Evolutionary conservation across 2,113 vertebrate species (phyloP), one percentile per base, ranked within the genome.

Genomic region (Calypte anna): DNA sequence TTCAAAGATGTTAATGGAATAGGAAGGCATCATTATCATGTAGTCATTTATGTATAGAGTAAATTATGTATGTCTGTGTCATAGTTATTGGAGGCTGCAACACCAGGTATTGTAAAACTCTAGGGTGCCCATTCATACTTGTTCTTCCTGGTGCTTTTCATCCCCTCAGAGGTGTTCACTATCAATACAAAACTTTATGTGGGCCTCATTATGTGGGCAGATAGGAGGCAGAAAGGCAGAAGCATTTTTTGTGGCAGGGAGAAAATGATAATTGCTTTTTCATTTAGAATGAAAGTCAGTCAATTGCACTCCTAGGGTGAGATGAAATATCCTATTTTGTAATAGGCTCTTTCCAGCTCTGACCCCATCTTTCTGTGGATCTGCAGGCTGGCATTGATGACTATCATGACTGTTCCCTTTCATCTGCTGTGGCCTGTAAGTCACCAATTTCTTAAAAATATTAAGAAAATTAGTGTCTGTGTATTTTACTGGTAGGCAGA

Each of bases 201-300:
- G 17, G 63, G 54, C 80, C 79, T 82, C 61, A 66, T 85, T 90
- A 57, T 7, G 36, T 38, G 36, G 7, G 40, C 31, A 76, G 25
- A 53, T 23, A 25, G 38, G 48, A 84, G 25, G 17, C 25, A 90
- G 50, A 75, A 69, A 86, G 28, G 59, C 62, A 87, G 63, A 58
- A 72, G 14, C 13, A 77, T 43, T 27, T 86, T 80, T 67, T 36
- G 58, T 87, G 75, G 17, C 55, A 88, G 31, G 30, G 62, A 50
- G 40, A 68, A 95, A 78, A 51, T 18, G 12, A 23, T 66, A 44
- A 85, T 86, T 88, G 51, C 20, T 80, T 95, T 94, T 91, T 69
- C 43, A 30, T 18, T 73, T 74, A 74, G 67, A 82, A 75, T 75
- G n/a, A 43, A 59, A 69, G 40, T 61, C 40, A 54, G 27, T 67